Evolutionary conservation across 2,113 vertebrate genomes (phyloP).

Genomic region (Artemisiospiza belli): DNA sequence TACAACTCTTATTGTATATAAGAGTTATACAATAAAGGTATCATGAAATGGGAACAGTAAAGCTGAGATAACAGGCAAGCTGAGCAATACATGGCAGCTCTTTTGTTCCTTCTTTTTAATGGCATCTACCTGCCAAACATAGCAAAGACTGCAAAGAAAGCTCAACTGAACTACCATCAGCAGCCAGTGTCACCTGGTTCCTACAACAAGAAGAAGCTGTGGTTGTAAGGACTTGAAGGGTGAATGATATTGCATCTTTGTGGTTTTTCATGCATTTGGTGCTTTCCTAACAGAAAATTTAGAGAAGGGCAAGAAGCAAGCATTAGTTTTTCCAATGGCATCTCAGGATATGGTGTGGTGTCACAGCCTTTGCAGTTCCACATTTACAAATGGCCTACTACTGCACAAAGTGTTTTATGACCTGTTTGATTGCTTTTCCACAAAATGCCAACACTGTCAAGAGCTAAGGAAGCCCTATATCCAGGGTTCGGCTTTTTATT

Average conservation of each 20-base stretch:
- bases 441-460: background rate
- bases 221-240: background rate
- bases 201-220: background rate
- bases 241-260: background rate
- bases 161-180: background rate
- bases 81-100: background rate
- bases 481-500: background rate
- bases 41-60: background rate
- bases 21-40: background rate
- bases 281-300: background rate
- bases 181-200: background rate
- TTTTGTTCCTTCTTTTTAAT: conserved; percentile 1
- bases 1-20: background rate
- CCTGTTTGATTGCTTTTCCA: conserved; percentile 29
- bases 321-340: background rate
- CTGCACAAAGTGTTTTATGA: background rate
- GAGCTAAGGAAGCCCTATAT: background rate
- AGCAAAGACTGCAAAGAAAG: background rate
- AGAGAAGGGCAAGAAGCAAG: background rate
- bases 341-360: background rate
- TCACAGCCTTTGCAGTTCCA: background rate
- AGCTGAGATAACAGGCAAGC: background rate
- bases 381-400: background rate
- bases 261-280: background rate
- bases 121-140: background rate